phyloP scores from a whole-genome alignment of 2,888 invertebrate species.

The Apamea anceps region DNA sequence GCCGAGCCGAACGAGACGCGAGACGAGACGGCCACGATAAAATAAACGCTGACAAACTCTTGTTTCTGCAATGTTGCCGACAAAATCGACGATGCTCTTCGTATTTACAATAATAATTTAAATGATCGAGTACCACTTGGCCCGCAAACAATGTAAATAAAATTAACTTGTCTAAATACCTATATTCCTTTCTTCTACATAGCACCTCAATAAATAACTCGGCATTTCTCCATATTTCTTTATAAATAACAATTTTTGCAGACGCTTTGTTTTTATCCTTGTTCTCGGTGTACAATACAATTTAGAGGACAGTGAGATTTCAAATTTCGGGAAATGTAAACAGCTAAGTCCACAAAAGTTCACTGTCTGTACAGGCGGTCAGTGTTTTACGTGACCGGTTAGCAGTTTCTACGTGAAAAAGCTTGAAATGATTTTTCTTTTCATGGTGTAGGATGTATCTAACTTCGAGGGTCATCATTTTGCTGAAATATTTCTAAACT shows the following conservation, averaged over 20 bases:
- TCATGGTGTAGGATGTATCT: background rate
- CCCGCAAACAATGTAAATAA: slow-evolving; percentile 46
- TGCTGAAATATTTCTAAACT: background rate
- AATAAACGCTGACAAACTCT: slow-evolving; percentile 72
- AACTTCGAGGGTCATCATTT: background rate
- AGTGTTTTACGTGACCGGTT: slow-evolving; percentile 1
- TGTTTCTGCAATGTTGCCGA: slow-evolving; percentile 54
- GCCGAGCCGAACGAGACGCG: slow-evolving; percentile 58
- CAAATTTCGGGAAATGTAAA: slow-evolving; percentile 33
- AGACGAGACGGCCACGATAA: slow-evolving; percentile 67
- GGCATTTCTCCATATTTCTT: slow-evolving; percentile 40
- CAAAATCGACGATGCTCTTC: slow-evolving; percentile 56
- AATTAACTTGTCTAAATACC: slow-evolving; percentile 31
- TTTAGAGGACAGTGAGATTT: slow-evolving; percentile 36
- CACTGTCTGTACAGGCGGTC: slow-evolving; percentile 19
- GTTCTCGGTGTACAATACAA: slow-evolving; percentile 24
- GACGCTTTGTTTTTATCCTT: slow-evolving; percentile 37
- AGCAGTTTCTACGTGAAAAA: background rate
- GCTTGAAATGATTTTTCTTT: background rate
- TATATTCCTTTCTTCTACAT: slow-evolving; percentile 30
- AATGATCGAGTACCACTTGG: slow-evolving; percentile 46
- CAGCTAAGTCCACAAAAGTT: slow-evolving; percentile 26
- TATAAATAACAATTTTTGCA: slow-evolving; percentile 26
- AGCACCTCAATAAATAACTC: slow-evolving; percentile 47
- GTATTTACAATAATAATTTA: slow-evolving; percentile 43